Evolutionary conservation across 2,888 invertebrate genomes (phyloP).

Genomic region (Scaptomyza reducta): DNA sequence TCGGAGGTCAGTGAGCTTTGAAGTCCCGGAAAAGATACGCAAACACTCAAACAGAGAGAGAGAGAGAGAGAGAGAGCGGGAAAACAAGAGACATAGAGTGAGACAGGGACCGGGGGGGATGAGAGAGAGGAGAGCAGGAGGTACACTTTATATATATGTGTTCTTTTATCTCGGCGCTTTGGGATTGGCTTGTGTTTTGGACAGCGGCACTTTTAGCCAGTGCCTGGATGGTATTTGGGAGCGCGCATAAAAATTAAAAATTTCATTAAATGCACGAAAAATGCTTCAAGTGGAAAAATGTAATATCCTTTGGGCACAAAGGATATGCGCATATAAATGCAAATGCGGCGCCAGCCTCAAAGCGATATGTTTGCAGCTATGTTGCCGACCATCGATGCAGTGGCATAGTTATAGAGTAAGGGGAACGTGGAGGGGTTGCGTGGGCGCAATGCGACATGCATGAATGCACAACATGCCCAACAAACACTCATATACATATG

Average conservation of each 20-base stretch:
- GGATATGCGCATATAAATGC: constrained; percentile 72
- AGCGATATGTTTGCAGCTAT: constrained; percentile 56
- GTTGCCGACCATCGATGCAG: constrained; percentile 22
- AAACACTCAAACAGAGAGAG: neutral
- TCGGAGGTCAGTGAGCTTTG: constrained; percentile 12
- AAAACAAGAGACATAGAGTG: neutral
- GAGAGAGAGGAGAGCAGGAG: neutral
- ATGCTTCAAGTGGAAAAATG: constrained; percentile 79
- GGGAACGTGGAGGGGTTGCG: too few relatives aligned
- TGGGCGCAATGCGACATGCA: constrained; percentile 41
- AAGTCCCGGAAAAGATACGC: neutral
- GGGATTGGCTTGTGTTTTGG: constrained; percentile 38
- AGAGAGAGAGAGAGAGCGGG: neutral
- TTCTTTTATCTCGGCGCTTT: constrained; percentile 52
- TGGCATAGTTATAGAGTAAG: neutral
- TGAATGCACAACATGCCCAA: constrained; percentile 51
- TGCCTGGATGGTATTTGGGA: constrained; percentile 12
- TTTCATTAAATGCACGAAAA: constrained; percentile 79
- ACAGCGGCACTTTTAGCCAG: constrained; percentile 26
- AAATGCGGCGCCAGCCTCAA: constrained; percentile 48
- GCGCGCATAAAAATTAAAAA: constrained; percentile 76
- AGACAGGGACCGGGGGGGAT: neutral
- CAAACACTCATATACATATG: neutral
- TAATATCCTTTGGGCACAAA: constrained; percentile 80
- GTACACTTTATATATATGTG: neutral